Base-by-base conservation (phyloP, 2,113 vertebrate species). In the Elachura formosa region DNA sequence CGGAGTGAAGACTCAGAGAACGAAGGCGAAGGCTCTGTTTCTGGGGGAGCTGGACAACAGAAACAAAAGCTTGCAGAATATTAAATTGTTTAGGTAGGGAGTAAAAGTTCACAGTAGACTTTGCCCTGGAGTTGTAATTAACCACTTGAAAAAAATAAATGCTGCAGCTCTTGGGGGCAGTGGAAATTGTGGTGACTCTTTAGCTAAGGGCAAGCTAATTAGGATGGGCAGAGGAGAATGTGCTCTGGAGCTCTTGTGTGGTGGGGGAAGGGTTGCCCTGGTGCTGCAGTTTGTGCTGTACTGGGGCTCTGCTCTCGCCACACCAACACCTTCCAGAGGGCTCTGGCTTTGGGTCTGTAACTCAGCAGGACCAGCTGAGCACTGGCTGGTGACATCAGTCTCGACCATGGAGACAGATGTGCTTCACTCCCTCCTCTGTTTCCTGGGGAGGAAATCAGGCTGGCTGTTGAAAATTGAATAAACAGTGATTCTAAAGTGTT, bases 171-270 rank as follows among this genome's bases (percentile, higher is more conserved):
- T 75, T 93, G 63, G 34, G 62, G 87, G 76, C 48, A 71, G 68
- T 96, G 96, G 91, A 90, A 94, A 86, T 61, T 78, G 59, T 81
- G 46, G 66, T 95, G 92, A 91, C 72, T 24, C 77, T 84, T 95
- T 89, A 85, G 87, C 93, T 76, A 84, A 93, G 87, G 90, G 87
- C 46, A 17, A 63, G 41, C 34, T 93, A 82, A 93, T 91, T 73
- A 82, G 55, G 79, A 86, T 68, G 55, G 94, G 64, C 77, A 80
- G 66, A 91, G 71, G 46, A 68, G 67, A 81, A 38, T n/a, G 80
- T 76, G 4, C 48, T 93, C 28, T 83, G 69, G 64, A 78, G 81
- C 41, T 41, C 23, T 5, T 77, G 23, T 58, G 64, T 40, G 41
- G 5, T 81, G 76, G 87, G 77, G 64, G 58, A 46, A 94, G 86